These are phyloP conservation scores for Agonopterix subpropinquella DNA, from an alignment of 2,888 invertebrate genomes.

Conservation along the genomic window DNA sequence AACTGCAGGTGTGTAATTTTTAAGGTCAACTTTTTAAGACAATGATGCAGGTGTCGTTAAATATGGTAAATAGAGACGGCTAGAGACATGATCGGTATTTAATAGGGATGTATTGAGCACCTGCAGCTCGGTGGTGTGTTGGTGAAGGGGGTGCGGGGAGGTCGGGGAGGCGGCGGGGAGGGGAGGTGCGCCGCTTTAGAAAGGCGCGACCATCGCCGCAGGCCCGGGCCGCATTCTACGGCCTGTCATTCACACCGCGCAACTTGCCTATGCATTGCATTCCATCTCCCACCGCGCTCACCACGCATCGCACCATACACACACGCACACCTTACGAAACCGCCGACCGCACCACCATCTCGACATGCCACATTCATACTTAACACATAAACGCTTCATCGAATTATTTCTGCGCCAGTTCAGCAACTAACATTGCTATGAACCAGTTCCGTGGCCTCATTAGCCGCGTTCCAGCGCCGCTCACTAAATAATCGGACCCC, in stretches of 20 bases:
- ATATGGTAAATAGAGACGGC: slow-evolving; percentile 68
- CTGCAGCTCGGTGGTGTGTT: slow-evolving; percentile 55
- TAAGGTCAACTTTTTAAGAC: slow-evolving; percentile 63
- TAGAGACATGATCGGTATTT: slow-evolving; percentile 73
- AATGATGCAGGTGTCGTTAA: slow-evolving; percentile 64
- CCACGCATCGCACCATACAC: slow-evolving; percentile 48
- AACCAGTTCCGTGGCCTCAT: slow-evolving; percentile 68
- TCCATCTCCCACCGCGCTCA: slow-evolving; percentile 66
- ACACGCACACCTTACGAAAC: slow-evolving; percentile 58
- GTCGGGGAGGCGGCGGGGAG: slow-evolving; percentile 34
- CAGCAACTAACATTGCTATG: slow-evolving; percentile 55
- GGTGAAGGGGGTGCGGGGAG: slow-evolving; percentile 45
- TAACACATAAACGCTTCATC: slow-evolving; percentile 56
- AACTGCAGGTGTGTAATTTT: slow-evolving; percentile 50
- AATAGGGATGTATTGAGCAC: slow-evolving; percentile 72
- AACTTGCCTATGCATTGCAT: slow-evolving; percentile 75
- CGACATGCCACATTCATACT: slow-evolving; percentile 46
- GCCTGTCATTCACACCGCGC: slow-evolving; percentile 75
- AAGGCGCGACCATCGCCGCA: slow-evolving; percentile 75
- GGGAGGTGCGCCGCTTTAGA: slow-evolving; percentile 71
- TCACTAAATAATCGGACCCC: slow-evolving; percentile 42
- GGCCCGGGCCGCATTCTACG: slow-evolving; percentile 75
- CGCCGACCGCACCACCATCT: slow-evolving; percentile 37
- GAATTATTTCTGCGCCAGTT: slow-evolving; percentile 64
- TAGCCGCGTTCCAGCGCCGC: slow-evolving; percentile 40